phyloP scores from a whole-genome alignment of 1,140 invertebrate species.

The Globodera rostochiensis region DNA sequence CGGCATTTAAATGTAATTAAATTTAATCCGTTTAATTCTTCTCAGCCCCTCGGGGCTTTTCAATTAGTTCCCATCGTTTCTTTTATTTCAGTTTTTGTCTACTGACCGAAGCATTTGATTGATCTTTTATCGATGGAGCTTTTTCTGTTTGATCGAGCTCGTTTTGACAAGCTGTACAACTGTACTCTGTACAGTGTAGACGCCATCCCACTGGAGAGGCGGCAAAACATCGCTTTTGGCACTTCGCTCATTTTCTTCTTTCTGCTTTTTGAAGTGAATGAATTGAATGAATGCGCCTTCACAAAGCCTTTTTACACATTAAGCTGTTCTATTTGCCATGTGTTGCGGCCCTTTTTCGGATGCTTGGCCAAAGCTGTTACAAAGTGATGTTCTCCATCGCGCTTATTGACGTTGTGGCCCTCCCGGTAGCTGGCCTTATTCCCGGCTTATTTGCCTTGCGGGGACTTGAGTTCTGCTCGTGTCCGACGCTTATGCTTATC shows the following conservation, averaged over 20 bases:
- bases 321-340: slow-evolving; percentile 6
- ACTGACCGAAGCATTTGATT: too few relatives aligned
- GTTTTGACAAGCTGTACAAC: slow-evolving; percentile 9
- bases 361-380: background rate
- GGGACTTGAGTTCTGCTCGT: slow-evolving; percentile 3
- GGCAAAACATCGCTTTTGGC: background rate
- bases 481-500: background rate
- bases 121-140: slow-evolving; percentile 3
- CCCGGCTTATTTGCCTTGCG: background rate
- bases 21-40: too few relatives aligned
- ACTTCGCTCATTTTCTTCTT: background rate
- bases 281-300: background rate
- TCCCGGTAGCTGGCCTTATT: background rate
- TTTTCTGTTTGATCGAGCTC: background rate
- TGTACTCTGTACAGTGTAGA: slow-evolving; percentile 10
- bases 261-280: background rate
- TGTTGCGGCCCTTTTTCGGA: background rate
- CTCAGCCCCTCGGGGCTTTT: too few relatives aligned
- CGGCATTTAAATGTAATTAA: too few relatives aligned
- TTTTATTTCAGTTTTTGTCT: too few relatives aligned
- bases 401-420: background rate
- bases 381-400: slow-evolving; percentile 18
- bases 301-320: background rate
- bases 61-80: too few relatives aligned
- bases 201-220: background rate